Conservation (phyloP, 2,888 invertebrate species). For the Microchrysa polita region DNA sequence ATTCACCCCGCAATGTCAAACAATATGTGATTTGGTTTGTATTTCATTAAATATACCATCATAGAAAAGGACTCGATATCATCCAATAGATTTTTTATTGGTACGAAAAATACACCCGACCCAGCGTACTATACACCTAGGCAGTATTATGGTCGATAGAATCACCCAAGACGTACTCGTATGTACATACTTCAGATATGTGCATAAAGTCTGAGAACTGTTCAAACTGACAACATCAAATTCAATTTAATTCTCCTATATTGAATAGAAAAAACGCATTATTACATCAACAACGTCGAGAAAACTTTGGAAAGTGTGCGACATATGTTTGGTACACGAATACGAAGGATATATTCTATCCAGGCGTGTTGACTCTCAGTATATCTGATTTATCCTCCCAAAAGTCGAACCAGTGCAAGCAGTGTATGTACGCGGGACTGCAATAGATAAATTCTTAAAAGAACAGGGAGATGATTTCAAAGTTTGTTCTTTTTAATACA, state of each 20-base stretch:
- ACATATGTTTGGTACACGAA: conserved; percentile 20
- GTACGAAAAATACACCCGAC: not conserved
- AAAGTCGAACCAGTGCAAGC: too few relatives aligned
- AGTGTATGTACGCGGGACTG: too few relatives aligned
- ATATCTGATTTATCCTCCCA: conserved; percentile 3
- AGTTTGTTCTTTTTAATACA: not conserved
- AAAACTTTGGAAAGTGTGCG: conserved; percentile 30
- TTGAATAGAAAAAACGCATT: conserved; percentile 15
- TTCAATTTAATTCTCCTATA: conserved; percentile 37
- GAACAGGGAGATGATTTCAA: conserved; percentile 12
- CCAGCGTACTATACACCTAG: too few relatives aligned
- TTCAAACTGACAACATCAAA: conserved; percentile 34
- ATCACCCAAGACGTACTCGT: not conserved
- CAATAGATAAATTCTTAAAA: conserved; percentile 15
- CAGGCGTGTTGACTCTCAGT: not conserved
- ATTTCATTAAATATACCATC: conserved; percentile 6
- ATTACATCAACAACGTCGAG: conserved; percentile 4
- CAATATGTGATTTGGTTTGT: too few relatives aligned
- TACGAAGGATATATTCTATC: conserved; percentile 14
- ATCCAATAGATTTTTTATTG: not conserved
- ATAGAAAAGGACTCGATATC: not conserved
- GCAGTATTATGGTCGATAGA: too few relatives aligned
- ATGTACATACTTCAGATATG: not conserved
- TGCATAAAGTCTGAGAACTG: not conserved
- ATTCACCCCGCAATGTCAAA: not conserved